phyloP scores from a whole-genome alignment of 2,888 invertebrate genomes.

The Deroplatys truncata region DNA sequence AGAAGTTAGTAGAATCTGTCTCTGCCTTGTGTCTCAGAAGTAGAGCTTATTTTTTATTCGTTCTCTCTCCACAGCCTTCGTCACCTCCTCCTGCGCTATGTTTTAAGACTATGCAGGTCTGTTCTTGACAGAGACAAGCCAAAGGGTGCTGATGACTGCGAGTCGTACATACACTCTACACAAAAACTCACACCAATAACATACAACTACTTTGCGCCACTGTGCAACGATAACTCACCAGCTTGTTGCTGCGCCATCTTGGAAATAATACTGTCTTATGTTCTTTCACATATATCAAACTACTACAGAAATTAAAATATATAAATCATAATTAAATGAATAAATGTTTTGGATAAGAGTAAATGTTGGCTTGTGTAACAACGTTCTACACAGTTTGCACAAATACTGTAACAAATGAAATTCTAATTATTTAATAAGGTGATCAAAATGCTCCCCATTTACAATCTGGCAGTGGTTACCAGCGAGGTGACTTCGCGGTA shows the following conservation, averaged over 20 bases:
- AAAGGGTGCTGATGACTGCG: conserved; percentile 4
- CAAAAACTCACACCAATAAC: neutral
- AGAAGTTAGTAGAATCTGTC: neutral
- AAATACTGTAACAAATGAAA: no score
- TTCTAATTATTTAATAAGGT: no score
- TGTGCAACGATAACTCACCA: neutral
- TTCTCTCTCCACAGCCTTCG: neutral
- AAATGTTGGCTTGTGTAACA: no score
- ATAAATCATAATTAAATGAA: no score
- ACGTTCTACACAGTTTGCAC: no score
- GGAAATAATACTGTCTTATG: neutral
- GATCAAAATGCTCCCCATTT: no score
- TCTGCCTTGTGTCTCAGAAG: conserved; percentile 4
- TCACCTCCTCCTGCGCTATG: neutral
- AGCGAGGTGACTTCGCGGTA: no score
- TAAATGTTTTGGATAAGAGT: no score
- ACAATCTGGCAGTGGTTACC: no score
- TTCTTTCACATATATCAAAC: neutral
- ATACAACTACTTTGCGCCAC: neutral
- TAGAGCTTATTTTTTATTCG: neutral
- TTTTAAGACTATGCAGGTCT: conserved; percentile 13
- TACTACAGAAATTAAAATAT: no score
- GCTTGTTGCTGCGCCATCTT: neutral
- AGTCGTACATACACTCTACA: neutral
- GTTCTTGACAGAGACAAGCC: conserved; percentile 11